phyloP scores from a whole-genome alignment of 1,140 invertebrate genomes.

The Maconellicoccus hirsutus region DNA sequence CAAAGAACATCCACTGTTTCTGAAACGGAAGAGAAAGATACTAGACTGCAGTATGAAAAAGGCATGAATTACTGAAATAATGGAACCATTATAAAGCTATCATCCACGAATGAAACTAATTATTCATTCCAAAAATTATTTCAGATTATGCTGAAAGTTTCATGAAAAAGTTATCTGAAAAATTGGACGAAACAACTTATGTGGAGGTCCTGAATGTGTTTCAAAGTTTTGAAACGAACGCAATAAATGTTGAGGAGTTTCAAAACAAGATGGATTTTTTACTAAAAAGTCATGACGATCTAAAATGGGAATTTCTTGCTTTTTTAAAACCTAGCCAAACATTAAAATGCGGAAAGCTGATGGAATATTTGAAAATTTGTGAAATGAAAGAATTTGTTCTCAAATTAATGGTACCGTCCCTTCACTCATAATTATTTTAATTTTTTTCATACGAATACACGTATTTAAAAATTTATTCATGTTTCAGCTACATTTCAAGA shows the following conservation, averaged over 20 bases:
- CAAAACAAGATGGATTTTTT: background rate
- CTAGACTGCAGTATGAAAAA: background rate
- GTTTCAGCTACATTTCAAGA: background rate
- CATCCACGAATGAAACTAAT: background rate
- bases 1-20: background rate
- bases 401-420: constrained; percentile 4
- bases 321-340: constrained; percentile 6
- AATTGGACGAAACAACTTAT: background rate
- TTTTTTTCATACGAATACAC: background rate
- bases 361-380: background rate
- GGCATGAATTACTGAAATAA: background rate
- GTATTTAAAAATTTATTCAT: background rate
- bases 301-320: background rate
- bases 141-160: constrained; percentile 2
- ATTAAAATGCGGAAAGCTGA: background rate
- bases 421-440: background rate
- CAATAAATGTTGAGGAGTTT: background rate
- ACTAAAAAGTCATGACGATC: background rate
- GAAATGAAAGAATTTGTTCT: constrained; percentile 9
- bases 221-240: background rate
- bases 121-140: background rate
- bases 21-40: background rate
- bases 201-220: background rate
- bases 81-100: background rate
- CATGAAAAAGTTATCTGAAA: background rate